Percentiles rank a stretch among this genome's conserved stretches.
Evolutionary conservation across 1,140 invertebrate genomes (phyloP).

Genomic region (Teleogryllus occipitalis): DNA sequence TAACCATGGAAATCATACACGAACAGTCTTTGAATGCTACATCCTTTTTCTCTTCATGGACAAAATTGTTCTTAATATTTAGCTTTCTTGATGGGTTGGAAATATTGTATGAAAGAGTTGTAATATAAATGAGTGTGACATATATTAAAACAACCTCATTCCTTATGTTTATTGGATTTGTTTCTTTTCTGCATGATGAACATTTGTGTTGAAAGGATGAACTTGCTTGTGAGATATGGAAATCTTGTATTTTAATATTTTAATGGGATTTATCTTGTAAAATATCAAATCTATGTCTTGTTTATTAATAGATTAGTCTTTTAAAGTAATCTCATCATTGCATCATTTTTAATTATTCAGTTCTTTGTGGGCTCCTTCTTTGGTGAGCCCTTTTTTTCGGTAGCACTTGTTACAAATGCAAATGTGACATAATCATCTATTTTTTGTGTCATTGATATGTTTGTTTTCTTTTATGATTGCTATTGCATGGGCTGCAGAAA

Average conservation of each 20-base stretch:
- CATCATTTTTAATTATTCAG: no score
- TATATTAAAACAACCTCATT: slow-evolving; percentile 8
- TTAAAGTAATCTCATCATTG: slow-evolving; percentile 10
- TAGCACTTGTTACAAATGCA: not conserved
- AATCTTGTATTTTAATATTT: not conserved
- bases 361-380: no score
- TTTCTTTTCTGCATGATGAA: not conserved
- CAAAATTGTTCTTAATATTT: slow-evolving; percentile 11
- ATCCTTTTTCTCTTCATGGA: slow-evolving; percentile 7
- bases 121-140: slow-evolving; percentile 2
- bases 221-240: not conserved
- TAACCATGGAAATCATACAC: not conserved
- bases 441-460: not conserved
- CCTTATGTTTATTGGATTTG: not conserved
- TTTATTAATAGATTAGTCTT: not conserved
- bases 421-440: slow-evolving; percentile 1
- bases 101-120: not conserved
- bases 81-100: slow-evolving; percentile 6
- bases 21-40: not conserved
- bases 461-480: not conserved
- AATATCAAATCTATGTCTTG: not conserved
- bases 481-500: no score
- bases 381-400: no score
- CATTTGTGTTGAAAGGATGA: slow-evolving; percentile 7
- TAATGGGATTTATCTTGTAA: not conserved